These are phyloP conservation scores for Sylvilagus bachmani DNA, from an alignment of 2,113 vertebrate genomes.

Conservation along the genomic window DNA sequence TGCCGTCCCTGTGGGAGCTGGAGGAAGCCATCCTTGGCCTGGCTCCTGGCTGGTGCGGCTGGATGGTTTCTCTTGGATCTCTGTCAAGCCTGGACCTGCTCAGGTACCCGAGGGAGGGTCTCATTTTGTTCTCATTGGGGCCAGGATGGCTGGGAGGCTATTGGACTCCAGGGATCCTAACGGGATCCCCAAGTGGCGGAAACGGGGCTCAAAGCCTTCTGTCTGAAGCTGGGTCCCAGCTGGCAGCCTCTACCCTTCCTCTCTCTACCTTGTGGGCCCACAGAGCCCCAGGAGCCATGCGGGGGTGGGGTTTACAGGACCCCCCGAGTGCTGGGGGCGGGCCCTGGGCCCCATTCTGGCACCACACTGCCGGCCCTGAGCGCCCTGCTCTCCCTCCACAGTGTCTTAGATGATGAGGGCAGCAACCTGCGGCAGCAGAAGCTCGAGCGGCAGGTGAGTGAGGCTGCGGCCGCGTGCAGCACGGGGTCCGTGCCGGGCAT, in stretches of 20 bases:
- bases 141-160: not conserved
- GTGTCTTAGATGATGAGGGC: conserved; percentile 98
- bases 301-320: not conserved
- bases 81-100: not conserved
- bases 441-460: conserved; percentile 97
- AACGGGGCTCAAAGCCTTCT: not conserved
- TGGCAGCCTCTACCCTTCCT: not conserved
- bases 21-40: not conserved
- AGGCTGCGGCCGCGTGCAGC: not conserved
- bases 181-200: not conserved
- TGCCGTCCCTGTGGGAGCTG: not conserved
- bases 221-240: not conserved
- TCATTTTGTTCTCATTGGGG: not conserved
- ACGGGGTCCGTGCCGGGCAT: not conserved
- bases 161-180: not conserved
- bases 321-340: not conserved
- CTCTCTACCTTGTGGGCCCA: not conserved
- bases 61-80: not conserved
- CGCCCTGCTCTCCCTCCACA: conserved; percentile 85
- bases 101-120: too few relatives aligned
- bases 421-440: conserved; percentile 98
- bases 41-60: not conserved
- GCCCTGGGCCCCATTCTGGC: not conserved
- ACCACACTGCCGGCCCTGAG: not conserved
- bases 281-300: not conserved